Evolutionary conservation across 2,797 vertebrate genomes (phyloP), one percentile per base, ranked within the genome.

Genomic region (Limnodromus scolopaceus): DNA sequence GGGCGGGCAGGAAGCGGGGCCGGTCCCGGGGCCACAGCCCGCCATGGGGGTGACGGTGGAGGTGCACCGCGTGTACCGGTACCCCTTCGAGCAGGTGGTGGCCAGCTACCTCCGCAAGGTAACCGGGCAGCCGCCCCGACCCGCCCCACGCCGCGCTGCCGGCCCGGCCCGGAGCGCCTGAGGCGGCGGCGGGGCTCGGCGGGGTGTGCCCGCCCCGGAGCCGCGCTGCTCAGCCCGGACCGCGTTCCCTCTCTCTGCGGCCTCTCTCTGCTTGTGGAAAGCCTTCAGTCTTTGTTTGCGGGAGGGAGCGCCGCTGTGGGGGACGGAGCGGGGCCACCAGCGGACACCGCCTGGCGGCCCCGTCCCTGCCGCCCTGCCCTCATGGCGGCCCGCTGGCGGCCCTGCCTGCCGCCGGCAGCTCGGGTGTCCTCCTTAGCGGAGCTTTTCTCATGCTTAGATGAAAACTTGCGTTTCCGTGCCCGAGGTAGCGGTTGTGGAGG

Each of bases 1-100:
- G 69, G 53, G 24, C 49, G 34, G 30, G 23, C 22, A 34, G 43
- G 19, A 39, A 28, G 68, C 43, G 36, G 36, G 79, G 28, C 30
- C 12, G 38, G 14, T 38, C n/a, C 27, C 41, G 3, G 13, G 27
- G 5, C 22, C 45, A 38, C 4, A 10, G 61, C 22, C 19, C 13
- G 39, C 25, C 39, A 98, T 98, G 98, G 98, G 97, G 87, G 96
- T 98, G 85, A 92, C 96, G 4, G 96, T 98, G 95, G 97, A 98
- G 61, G 95, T 97, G 87, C 96, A 51, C 65, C 96, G 96, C 53
- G 87, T 97, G 34, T 98, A 97, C 95, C 95, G 87, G 64, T 98
- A 98, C 83, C 98, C 97, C 27, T 98, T 98, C 91, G 97, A 98
- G 92, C 97, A 98, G 68, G 98, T 98, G 94, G 98, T 98, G 78